Evolutionary conservation across 2,888 invertebrate genomes (phyloP).

Genomic region (Thyatira batis): DNA sequence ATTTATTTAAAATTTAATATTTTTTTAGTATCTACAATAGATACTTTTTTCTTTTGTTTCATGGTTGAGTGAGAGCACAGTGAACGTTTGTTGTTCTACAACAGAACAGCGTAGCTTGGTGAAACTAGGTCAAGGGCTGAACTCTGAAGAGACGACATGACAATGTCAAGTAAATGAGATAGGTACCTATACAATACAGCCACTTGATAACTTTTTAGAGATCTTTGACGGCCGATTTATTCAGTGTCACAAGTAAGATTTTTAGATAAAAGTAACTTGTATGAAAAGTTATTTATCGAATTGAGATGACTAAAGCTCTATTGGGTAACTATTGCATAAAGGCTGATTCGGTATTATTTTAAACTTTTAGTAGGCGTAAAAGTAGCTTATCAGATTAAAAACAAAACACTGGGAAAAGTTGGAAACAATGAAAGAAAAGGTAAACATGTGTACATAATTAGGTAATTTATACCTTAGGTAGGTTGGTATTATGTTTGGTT

Average conservation of each 20-base stretch:
- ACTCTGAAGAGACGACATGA: constrained; percentile 11
- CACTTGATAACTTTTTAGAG: constrained; percentile 17
- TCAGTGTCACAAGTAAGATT: neutral
- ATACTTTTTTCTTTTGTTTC: constrained; percentile 9
- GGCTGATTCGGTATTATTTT: no score
- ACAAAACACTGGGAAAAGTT: no score
- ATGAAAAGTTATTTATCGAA: neutral
- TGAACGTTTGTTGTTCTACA: constrained; percentile 8
- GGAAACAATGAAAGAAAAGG: no score
- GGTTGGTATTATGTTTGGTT: no score
- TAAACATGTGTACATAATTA: no score
- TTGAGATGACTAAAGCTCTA: neutral
- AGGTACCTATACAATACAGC: constrained; percentile 12
- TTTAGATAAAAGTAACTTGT: neutral
- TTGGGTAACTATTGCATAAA: no score
- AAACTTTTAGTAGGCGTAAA: no score
- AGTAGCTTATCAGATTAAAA: no score
- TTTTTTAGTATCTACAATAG: neutral
- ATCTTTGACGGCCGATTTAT: neutral
- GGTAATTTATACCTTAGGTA: no score
- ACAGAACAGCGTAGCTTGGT: constrained; percentile 17
- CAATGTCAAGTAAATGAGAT: constrained; percentile 26
- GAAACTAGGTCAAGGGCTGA: constrained; percentile 38
- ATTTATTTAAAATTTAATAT: no score
- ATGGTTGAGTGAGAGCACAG: constrained; percentile 1